These are phyloP conservation scores for Scaptomyza graminum DNA, from an alignment of 1,140 invertebrate species.

Conservation along the genomic window DNA sequence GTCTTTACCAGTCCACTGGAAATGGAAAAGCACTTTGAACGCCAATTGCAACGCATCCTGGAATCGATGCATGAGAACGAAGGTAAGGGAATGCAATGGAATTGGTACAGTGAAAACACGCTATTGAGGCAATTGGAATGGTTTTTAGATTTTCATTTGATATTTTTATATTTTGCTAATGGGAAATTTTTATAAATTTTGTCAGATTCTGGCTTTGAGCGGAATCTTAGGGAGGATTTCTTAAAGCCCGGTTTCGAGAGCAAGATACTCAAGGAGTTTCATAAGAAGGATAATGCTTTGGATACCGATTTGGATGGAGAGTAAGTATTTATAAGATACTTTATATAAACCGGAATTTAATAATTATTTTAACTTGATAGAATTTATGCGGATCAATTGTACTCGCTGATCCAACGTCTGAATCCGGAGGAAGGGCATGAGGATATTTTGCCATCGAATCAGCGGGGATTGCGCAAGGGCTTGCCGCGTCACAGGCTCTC, in stretches of 20 bases:
- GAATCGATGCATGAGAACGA: constrained; percentile 80
- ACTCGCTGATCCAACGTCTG: constrained; percentile 76
- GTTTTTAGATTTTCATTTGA: too few relatives aligned
- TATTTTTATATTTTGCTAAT: too few relatives aligned
- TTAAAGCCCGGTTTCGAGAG: constrained; percentile 80
- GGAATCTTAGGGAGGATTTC: constrained; percentile 74
- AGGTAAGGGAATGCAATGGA: constrained; percentile 38
- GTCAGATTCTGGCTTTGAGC: constrained; percentile 51
- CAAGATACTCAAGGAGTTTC: constrained; percentile 71
- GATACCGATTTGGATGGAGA: constrained; percentile 83
- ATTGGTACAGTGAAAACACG: background rate
- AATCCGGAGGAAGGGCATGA: constrained; percentile 56
- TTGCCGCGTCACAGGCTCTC: constrained; percentile 48
- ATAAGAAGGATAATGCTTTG: constrained; percentile 54
- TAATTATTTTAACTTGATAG: constrained; percentile 18
- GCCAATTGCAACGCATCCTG: constrained; percentile 83
- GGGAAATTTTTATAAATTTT: background rate
- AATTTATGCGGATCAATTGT: constrained; percentile 80
- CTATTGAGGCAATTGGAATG: too few relatives aligned
- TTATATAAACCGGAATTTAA: background rate
- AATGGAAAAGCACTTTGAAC: constrained; percentile 84
- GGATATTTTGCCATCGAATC: constrained; percentile 67
- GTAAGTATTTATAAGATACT: constrained; percentile 41
- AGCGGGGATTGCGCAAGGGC: constrained; percentile 30
- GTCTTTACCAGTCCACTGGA: constrained; percentile 84